These are phyloP conservation scores for Xiphophorus hellerii DNA, from an alignment of 2,113 vertebrate species.

Conservation along the genomic window DNA sequence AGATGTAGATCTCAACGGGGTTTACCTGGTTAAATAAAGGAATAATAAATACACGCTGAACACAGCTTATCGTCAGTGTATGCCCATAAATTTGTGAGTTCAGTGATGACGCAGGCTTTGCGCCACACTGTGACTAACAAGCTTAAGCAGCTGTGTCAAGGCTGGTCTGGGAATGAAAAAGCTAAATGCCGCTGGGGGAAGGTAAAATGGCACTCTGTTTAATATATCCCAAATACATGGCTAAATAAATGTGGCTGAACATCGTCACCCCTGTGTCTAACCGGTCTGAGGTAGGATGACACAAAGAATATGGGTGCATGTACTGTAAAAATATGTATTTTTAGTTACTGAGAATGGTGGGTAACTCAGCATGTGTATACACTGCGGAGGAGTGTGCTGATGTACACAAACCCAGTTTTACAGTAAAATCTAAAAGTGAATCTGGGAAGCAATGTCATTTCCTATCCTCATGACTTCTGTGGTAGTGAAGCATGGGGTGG, in stretches of 20 bases:
- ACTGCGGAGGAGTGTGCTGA: neutral
- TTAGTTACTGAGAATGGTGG: neutral
- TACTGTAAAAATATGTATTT: slow-evolving; percentile 6
- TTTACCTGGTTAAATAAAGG: too few species aligned
- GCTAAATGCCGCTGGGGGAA: slow-evolving; percentile 18
- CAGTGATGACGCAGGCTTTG: slow-evolving; percentile 27
- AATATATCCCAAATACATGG: neutral
- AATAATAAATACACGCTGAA: neutral
- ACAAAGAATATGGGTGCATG: neutral
- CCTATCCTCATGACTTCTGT: slow-evolving; percentile 1
- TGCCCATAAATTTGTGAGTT: slow-evolving; percentile 16
- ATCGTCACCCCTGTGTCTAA: slow-evolving; percentile 5
- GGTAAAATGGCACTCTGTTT: slow-evolving; percentile 8
- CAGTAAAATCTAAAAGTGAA: slow-evolving; percentile 25
- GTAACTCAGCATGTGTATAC: slow-evolving; percentile 25
- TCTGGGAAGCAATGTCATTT: neutral
- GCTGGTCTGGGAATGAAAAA: slow-evolving; percentile 14
- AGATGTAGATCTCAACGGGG: too few species aligned
- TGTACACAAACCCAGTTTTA: neutral
- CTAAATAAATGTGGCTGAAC: slow-evolving; percentile 16
- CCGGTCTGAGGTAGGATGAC: slow-evolving; percentile 14
- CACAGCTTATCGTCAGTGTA: neutral
- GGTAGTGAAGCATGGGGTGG: neutral
- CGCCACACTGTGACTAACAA: slow-evolving; percentile 44
- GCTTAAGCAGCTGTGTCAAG: slow-evolving; percentile 32